phyloP scores from a whole-genome alignment of 2,797 vertebrate genomes.

The Sebastiscus albofasciatus region DNA sequence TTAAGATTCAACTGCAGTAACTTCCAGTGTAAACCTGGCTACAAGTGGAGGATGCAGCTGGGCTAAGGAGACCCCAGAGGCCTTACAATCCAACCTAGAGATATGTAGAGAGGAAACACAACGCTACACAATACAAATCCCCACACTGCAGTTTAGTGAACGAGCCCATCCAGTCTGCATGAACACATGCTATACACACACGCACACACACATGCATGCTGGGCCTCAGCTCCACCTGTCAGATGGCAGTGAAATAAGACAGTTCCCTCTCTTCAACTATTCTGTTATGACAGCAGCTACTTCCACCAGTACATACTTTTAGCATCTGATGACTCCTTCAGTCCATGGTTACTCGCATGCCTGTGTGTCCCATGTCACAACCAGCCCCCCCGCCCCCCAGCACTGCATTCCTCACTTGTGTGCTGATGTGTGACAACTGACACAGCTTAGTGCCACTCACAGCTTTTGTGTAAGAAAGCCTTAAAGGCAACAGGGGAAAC shows the following conservation, averaged over 20 bases:
- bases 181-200: constrained; percentile 36
- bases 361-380: constrained; percentile 61
- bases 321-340: constrained; percentile 50
- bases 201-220: constrained; percentile 13
- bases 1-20: constrained; percentile 71
- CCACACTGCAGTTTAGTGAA: constrained; percentile 32
- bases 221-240: constrained; percentile 57
- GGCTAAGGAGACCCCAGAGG: constrained; percentile 67
- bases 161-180: constrained; percentile 18
- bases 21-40: constrained; percentile 69
- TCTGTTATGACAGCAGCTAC: constrained; percentile 66
- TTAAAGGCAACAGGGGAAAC: constrained; percentile 59
- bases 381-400: constrained; percentile 11
- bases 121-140: constrained; percentile 56
- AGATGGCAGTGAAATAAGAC: constrained; percentile 58
- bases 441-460: constrained; percentile 74
- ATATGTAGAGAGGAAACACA: constrained; percentile 66
- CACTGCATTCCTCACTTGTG: constrained; percentile 64
- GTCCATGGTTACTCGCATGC: constrained; percentile 50
- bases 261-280: constrained; percentile 49
- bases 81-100: constrained; percentile 54
- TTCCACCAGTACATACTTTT: constrained; percentile 60
- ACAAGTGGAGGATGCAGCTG: constrained; percentile 75
- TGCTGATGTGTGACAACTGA: constrained; percentile 79
- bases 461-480: constrained; percentile 66